These are phyloP conservation scores for Masticophis lateralis DNA, from an alignment of 2,797 vertebrate genomes.

Conservation along the genomic window DNA sequence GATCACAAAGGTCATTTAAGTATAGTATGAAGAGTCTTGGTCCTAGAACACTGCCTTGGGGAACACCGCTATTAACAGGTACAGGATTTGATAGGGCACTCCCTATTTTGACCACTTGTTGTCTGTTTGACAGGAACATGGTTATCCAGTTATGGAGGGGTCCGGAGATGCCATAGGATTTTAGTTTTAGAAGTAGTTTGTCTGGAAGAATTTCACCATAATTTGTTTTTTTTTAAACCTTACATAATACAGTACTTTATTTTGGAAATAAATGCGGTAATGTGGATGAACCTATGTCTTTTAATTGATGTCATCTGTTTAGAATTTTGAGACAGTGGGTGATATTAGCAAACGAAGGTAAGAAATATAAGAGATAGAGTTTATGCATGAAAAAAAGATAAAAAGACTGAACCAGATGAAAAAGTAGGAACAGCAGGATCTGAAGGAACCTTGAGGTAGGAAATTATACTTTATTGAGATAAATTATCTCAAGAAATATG, in stretches of 20 bases:
- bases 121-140: no score
- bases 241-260: not conserved
- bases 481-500: not conserved
- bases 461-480: not conserved
- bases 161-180: no score
- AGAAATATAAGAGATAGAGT: not conserved
- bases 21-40: no score
- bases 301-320: not conserved
- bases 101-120: no score
- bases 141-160: no score
- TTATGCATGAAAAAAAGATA: not conserved
- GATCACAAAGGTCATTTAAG: no score
- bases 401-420: not conserved
- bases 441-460: not conserved
- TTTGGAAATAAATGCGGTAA: not conserved
- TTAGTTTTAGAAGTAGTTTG: no score
- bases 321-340: not conserved
- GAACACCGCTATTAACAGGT: no score
- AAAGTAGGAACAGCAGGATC: not conserved
- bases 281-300: not conserved
- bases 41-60: no score
- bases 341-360: not conserved
- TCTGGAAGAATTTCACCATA: not conserved
- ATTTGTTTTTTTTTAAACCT: not conserved
- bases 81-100: no score